A percentile compares a stretch with the other conserved stretches of the same genome.
phyloP scores from a whole-genome alignment of 2,113 vertebrate genomes.

The Diphyllodes magnificus region DNA sequence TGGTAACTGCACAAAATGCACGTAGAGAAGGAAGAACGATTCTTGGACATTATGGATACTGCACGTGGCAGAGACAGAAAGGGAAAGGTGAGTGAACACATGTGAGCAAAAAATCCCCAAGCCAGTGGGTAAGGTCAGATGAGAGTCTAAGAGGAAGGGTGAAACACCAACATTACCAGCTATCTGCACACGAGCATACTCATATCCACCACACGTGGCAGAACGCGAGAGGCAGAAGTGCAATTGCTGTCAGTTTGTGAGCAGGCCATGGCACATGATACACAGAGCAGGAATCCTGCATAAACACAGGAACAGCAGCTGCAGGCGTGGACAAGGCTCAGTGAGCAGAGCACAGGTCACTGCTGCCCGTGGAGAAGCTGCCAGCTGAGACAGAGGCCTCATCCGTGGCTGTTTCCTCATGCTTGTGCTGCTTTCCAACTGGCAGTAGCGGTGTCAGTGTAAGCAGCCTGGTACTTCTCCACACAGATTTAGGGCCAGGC shows the following conservation, averaged over 20 bases:
- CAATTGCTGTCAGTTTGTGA: neutral
- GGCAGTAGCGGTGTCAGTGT: neutral
- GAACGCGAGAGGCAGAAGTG: neutral
- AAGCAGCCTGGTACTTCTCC: neutral
- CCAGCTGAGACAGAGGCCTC: neutral
- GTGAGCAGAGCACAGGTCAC: neutral
- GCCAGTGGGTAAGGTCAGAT: no score
- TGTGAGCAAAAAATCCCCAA: neutral
- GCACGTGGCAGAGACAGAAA: neutral
- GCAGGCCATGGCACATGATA: rapidly evolving
- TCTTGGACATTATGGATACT: neutral
- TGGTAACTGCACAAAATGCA: neutral
- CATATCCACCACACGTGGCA: neutral
- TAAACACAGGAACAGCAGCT: neutral
- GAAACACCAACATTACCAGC: rapidly evolving
- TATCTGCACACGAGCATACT: neutral
- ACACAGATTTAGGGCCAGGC: neutral
- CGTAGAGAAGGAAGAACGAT: neutral
- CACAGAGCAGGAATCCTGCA: neutral
- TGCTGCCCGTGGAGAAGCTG: neutral
- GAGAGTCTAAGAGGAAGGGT: neutral
- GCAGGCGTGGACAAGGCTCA: neutral
- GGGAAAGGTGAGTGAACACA: neutral
- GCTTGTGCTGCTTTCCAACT: neutral
- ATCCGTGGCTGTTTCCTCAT: neutral